Evolutionary conservation across 92 coral and sea anemone genomes (phyloP).

Genomic region (Zoanthus solanderi): DNA sequence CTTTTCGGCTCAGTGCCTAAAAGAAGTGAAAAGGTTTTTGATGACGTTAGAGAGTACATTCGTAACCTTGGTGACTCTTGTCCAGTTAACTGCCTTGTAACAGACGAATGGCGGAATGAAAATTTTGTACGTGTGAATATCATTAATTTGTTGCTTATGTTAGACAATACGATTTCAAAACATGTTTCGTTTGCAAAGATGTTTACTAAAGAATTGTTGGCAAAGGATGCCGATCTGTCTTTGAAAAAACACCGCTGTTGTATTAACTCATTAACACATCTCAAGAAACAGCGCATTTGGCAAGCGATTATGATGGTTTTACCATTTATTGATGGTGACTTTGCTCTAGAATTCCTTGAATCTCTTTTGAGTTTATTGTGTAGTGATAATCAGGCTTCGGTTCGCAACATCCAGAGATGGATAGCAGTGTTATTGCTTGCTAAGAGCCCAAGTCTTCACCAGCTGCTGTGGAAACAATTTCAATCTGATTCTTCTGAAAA

Average conservation of each 20-base stretch:
- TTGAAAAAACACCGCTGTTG: constrained; percentile 66
- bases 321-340: constrained; percentile 62
- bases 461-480: constrained; percentile 79
- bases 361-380: constrained; percentile 63
- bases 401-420: constrained; percentile 89
- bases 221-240: constrained; percentile 62
- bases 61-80: constrained; percentile 69
- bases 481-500: constrained; percentile 64
- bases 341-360: constrained; percentile 65
- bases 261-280: constrained; percentile 82
- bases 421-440: constrained; percentile 66
- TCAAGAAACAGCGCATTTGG: constrained; percentile 92
- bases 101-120: constrained; percentile 76
- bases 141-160: constrained; percentile 71
- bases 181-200: constrained; percentile 56
- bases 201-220: constrained; percentile 60
- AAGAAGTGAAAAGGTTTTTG: constrained; percentile 73
- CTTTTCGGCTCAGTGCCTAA: constrained; percentile 83
- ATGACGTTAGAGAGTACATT: constrained; percentile 78
- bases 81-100: constrained; percentile 55
- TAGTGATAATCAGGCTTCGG: constrained; percentile 81
- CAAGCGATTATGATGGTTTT: constrained; percentile 76
- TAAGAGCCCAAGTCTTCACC: constrained; percentile 60
- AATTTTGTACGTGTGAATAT: constrained; percentile 83
- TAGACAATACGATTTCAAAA: constrained; percentile 58